Percentiles rank a stretch among this genome's conserved stretches.
Evolutionary conservation across 1,140 invertebrate species (phyloP).

Genomic region (Aphidius ervi): DNA sequence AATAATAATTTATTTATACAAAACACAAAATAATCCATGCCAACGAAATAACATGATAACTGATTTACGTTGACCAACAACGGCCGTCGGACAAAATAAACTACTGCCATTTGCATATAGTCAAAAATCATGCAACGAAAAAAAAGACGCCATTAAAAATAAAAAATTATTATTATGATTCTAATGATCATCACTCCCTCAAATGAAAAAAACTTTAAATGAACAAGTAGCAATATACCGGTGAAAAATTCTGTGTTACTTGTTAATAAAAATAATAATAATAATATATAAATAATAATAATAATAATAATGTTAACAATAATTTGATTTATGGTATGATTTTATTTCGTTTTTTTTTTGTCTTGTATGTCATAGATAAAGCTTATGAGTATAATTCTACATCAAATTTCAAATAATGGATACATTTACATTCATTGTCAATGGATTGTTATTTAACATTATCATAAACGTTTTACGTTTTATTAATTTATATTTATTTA

Average conservation of each 20-base stretch:
- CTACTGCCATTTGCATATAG: not conserved
- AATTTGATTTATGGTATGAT: slow-evolving; percentile 48
- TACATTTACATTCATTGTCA: slow-evolving; percentile 57
- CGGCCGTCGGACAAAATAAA: too few relatives aligned
- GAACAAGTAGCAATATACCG: too few relatives aligned
- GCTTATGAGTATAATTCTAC: slow-evolving; percentile 57
- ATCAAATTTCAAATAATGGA: slow-evolving; percentile 54
- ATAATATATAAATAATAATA: slow-evolving; percentile 27
- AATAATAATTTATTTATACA: too few relatives aligned
- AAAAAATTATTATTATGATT: too few relatives aligned
- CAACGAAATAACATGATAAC: too few relatives aligned
- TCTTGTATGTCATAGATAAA: slow-evolving; percentile 53
- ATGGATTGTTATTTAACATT: slow-evolving; percentile 47
- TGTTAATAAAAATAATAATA: slow-evolving; percentile 8
- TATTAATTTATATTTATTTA: slow-evolving; percentile 31
- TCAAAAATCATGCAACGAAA: too few relatives aligned
- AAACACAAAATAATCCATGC: too few relatives aligned
- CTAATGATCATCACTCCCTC: too few relatives aligned
- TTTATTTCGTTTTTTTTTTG: slow-evolving; percentile 46
- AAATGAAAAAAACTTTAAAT: too few relatives aligned
- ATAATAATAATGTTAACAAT: not conserved
- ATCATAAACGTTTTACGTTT: slow-evolving; percentile 35
- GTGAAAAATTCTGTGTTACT: too few relatives aligned
- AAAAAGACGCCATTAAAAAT: too few relatives aligned
- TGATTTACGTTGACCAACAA: too few relatives aligned